Conservation (phyloP, 1,140 invertebrate species). For the Drosophila willistoni region DNA sequence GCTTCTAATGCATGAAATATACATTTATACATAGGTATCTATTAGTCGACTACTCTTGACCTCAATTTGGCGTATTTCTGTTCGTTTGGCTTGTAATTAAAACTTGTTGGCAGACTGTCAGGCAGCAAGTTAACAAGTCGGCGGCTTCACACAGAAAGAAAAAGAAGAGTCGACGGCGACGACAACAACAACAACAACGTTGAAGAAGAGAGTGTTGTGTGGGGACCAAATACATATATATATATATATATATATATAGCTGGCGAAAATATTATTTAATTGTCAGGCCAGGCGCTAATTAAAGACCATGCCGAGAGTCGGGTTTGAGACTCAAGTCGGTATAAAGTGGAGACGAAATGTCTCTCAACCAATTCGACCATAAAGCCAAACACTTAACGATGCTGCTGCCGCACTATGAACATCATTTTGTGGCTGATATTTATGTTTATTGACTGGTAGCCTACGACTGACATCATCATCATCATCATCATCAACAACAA, state of each 20-base stretch:
- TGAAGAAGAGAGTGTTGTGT: not conserved
- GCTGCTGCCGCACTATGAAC: slow-evolving; percentile 38
- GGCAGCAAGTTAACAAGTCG: slow-evolving; percentile 79
- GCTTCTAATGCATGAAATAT: not conserved
- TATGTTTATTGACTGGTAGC: slow-evolving; percentile 77
- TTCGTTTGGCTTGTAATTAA: slow-evolving; percentile 68
- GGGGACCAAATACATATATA: not conserved
- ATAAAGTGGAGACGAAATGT: slow-evolving; percentile 33
- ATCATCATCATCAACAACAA: slow-evolving; percentile 24
- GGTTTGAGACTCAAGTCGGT: not conserved
- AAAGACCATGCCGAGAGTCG: slow-evolving; percentile 47
- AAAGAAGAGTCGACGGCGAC: not conserved
- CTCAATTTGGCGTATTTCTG: slow-evolving; percentile 18
- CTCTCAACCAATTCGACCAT: slow-evolving; percentile 65
- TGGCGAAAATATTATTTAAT: slow-evolving; percentile 77
- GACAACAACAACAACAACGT: no score
- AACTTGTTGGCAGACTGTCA: slow-evolving; percentile 79
- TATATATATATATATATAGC: slow-evolving; percentile 33
- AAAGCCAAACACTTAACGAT: slow-evolving; percentile 76
- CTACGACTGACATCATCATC: slow-evolving; percentile 70
- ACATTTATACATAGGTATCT: not conserved
- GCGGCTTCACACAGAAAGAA: slow-evolving; percentile 55
- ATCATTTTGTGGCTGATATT: slow-evolving; percentile 56
- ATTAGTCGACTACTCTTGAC: slow-evolving; percentile 31
- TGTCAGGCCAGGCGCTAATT: slow-evolving; percentile 74